Evolutionary conservation across 2,888 invertebrate species (phyloP).

Genomic region (Pammene fasciana): DNA sequence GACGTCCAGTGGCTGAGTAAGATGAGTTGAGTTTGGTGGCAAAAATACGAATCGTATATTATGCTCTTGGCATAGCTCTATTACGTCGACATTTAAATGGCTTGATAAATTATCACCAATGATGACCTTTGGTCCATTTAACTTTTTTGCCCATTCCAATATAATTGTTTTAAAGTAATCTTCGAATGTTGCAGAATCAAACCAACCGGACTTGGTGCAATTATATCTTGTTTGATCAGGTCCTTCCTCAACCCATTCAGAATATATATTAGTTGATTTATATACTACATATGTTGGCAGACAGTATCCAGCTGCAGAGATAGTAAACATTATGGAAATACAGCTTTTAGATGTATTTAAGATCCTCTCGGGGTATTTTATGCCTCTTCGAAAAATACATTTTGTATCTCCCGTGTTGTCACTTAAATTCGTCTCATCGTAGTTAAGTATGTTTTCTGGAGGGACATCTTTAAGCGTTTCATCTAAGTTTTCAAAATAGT

Average conservation of each 20-base stretch:
- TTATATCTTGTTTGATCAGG: not conserved
- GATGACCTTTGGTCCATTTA: constrained; percentile 2
- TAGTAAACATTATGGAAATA: no score
- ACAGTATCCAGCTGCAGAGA: constrained; percentile 3
- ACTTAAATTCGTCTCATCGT: not conserved
- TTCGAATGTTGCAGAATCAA: not conserved
- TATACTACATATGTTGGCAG: not conserved
- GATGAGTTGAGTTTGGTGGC: no score
- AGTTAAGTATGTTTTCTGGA: not conserved
- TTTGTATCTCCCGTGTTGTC: not conserved
- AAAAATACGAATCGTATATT: constrained; percentile 12
- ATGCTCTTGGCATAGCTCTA: constrained; percentile 2
- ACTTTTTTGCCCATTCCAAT: not conserved
- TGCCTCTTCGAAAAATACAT: not conserved
- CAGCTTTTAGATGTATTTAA: no score
- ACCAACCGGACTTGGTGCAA: constrained; percentile 3
- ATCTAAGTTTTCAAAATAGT: not conserved
- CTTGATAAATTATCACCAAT: constrained; percentile 7
- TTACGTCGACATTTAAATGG: constrained; percentile 6
- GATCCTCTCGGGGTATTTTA: not conserved
- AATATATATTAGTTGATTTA: not conserved
- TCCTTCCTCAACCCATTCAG: not conserved
- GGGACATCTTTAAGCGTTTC: constrained; percentile 2
- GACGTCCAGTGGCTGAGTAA: no score
- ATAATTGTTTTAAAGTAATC: not conserved